Percentiles rank a stretch among this genome's conserved stretches.
Evolutionary conservation across 2,797 vertebrate species (phyloP).

Genomic region (Hemibagrus guttatus): DNA sequence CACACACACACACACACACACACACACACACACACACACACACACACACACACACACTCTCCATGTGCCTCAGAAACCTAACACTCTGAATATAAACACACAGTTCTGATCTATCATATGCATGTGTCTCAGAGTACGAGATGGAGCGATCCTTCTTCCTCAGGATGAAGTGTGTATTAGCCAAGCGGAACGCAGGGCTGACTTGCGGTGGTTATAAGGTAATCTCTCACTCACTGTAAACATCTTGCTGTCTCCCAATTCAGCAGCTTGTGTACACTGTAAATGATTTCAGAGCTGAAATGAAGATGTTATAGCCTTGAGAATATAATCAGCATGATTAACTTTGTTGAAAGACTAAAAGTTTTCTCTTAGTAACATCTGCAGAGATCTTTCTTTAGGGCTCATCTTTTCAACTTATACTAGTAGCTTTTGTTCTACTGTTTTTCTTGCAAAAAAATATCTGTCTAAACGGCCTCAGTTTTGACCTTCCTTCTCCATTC

Average conservation of each 20-base stretch:
- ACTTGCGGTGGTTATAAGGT: slow-evolving; percentile 95
- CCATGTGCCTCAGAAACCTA: not conserved
- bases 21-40: slow-evolving; percentile 33
- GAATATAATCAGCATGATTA: not conserved
- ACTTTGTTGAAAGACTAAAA: not conserved
- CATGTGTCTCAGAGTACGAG: slow-evolving; percentile 82
- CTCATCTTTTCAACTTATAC: not conserved
- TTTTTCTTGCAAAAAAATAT: not conserved
- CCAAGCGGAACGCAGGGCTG: slow-evolving; percentile 91
- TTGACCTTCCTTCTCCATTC: not conserved
- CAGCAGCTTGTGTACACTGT: not conserved
- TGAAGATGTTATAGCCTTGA: not conserved
- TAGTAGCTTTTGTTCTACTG: not conserved
- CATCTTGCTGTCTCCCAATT: not conserved
- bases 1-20: slow-evolving; percentile 50
- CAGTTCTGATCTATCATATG: not conserved
- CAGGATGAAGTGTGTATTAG: slow-evolving; percentile 94
- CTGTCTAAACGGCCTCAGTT: not conserved
- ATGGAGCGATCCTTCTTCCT: slow-evolving; percentile 92
- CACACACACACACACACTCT: slow-evolving; percentile 47
- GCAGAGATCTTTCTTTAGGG: no score
- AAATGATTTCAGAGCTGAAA: not conserved
- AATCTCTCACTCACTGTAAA: slow-evolving; percentile 23
- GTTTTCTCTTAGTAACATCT: not conserved
- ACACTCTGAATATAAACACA: not conserved